Conservation (phyloP, 2,888 invertebrate species). For the Aspidiotus destructor region DNA sequence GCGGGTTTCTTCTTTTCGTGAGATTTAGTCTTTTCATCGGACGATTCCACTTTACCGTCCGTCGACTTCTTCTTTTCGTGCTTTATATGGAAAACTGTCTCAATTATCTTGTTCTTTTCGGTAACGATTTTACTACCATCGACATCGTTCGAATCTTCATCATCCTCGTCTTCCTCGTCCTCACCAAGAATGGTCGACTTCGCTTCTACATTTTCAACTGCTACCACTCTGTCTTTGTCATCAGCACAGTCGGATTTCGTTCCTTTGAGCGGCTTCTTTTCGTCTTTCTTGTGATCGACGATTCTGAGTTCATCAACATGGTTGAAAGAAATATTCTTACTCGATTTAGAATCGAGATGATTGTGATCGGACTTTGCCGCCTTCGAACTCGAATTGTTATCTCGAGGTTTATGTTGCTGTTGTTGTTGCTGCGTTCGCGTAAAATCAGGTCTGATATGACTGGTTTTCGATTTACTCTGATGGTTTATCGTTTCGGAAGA, state of each 20-base stretch:
- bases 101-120: conserved; percentile 27
- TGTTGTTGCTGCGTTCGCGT: not conserved
- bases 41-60: conserved; percentile 14
- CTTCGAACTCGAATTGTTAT: not conserved
- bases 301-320: conserved; percentile 12
- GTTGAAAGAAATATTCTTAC: conserved; percentile 6
- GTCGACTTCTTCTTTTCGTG: conserved; percentile 27
- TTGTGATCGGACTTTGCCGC: not conserved
- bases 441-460: not conserved
- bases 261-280: conserved; percentile 4
- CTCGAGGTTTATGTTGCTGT: not conserved
- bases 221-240: conserved; percentile 5
- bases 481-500: conserved; percentile 7
- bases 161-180: conserved; percentile 19
- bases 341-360: not conserved
- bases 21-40: conserved; percentile 18
- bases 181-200: not conserved
- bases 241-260: conserved; percentile 5
- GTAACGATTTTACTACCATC: conserved; percentile 19
- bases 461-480: not conserved
- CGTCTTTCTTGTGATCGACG: conserved; percentile 18
- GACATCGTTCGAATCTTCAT: conserved; percentile 26
- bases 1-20: not conserved
- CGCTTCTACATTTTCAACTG: not conserved
- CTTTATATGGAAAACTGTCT: conserved; percentile 25